A percentile compares a stretch with the other conserved stretches of the same genome.
Conservation (phyloP, 2,113 vertebrate genomes). For the Xenopus tropicalis region UCB_Xtro_10.0 CM004445.2:117123001-117123500, state of each 20-base stretch:
- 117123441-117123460: too few relatives aligned
- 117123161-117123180: constrained; percentile 96
- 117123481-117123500: too few relatives aligned
- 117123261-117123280: constrained; percentile 92
- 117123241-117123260: constrained; percentile 93
- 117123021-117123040: too few relatives aligned
- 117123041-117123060: too few relatives aligned
- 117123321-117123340: not conserved
- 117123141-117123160: constrained; percentile 71
- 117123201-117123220: constrained; percentile 82
- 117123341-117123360: too few relatives aligned
- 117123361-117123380: too few relatives aligned
- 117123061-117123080: constrained; percentile 70
- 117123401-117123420: too few relatives aligned
- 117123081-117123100: constrained; percentile 78
- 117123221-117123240: constrained; percentile 65
- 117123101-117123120: constrained; percentile 76
- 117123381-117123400: too few relatives aligned
- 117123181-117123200: constrained; percentile 88
- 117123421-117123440: too few relatives aligned
- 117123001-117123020: too few relatives aligned
- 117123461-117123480: too few relatives aligned
- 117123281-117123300: constrained; percentile 77
- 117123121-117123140: constrained; percentile 51
- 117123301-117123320: constrained; percentile 83